Evolutionary conservation across 2,113 vertebrate species (phyloP).

Genomic region (Heptranchias perlo): DNA sequence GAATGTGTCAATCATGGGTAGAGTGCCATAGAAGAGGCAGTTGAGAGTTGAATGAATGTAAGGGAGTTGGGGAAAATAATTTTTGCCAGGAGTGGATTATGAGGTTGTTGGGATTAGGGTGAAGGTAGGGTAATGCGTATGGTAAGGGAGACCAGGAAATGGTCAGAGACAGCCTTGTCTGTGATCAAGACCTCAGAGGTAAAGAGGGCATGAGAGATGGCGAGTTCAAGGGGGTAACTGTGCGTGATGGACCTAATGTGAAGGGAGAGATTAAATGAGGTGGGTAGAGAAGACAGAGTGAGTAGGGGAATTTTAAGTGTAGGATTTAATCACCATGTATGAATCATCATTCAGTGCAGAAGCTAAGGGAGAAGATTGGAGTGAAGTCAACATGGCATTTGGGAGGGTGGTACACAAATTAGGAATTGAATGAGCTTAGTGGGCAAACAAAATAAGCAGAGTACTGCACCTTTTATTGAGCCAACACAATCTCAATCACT

Average conservation of each 20-base stretch:
- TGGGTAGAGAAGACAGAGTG: background rate
- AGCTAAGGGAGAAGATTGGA: background rate
- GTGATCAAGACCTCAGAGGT: background rate
- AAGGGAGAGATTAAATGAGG: background rate
- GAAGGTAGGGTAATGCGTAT: background rate
- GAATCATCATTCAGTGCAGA: background rate
- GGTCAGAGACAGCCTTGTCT: background rate
- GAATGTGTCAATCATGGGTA: background rate
- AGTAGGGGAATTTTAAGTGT: background rate
- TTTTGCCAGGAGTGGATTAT: background rate
- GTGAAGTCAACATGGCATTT: background rate
- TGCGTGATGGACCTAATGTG: background rate
- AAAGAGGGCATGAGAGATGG: background rate
- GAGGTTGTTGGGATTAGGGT: too few species aligned
- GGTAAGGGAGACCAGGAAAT: background rate
- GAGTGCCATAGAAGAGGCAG: background rate
- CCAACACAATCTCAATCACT: background rate
- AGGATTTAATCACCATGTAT: background rate
- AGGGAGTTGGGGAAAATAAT: background rate
- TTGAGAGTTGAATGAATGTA: background rate
- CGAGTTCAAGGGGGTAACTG: too few species aligned
- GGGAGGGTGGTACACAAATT: background rate
- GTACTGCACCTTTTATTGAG: background rate
- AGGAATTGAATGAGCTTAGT: background rate
- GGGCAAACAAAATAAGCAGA: background rate